A percentile compares a stretch with the other conserved stretches of the same genome.
Evolutionary conservation across 2,113 vertebrate species (phyloP).

Genomic region (Poicephalus gulielmi): DNA sequence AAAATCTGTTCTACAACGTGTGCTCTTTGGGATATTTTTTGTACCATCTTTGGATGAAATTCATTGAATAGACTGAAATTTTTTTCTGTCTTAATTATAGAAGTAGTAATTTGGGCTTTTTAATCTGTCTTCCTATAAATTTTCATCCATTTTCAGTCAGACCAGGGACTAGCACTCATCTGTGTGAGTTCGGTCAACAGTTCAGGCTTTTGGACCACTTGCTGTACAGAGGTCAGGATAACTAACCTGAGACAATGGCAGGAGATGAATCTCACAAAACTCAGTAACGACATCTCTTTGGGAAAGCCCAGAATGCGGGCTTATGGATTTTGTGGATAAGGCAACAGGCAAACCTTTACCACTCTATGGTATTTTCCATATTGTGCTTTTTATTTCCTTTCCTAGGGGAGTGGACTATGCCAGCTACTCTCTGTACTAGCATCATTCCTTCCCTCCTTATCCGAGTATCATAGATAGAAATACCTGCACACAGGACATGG

Average conservation of each 20-base stretch:
- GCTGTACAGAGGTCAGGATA: neutral
- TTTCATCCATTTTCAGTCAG: neutral
- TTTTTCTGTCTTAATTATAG: neutral
- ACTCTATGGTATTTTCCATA: neutral
- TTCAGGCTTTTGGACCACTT: neutral
- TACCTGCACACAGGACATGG: neutral
- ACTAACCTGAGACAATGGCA: neutral
- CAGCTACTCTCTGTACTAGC: neutral
- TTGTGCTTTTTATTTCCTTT: neutral
- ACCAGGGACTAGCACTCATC: neutral
- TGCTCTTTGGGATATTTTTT: neutral
- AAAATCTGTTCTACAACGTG: neutral
- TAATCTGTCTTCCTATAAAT: neutral
- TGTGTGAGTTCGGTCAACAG: neutral
- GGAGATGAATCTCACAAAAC: neutral
- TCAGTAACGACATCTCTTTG: neutral
- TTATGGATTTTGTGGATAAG: neutral
- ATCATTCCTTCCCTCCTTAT: neutral
- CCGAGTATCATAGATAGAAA: neutral
- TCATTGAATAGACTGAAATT: neutral
- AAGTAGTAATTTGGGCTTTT: neutral
- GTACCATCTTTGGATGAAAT: neutral
- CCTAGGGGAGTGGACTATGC: neutral
- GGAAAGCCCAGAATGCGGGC: neutral
- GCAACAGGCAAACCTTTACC: neutral